A percentile compares a stretch with the other conserved stretches of the same genome.
Conservation (phyloP, 30 jellyfish, hydroid and myxozoan species). For the Phacellophora camtschatica region DNA sequence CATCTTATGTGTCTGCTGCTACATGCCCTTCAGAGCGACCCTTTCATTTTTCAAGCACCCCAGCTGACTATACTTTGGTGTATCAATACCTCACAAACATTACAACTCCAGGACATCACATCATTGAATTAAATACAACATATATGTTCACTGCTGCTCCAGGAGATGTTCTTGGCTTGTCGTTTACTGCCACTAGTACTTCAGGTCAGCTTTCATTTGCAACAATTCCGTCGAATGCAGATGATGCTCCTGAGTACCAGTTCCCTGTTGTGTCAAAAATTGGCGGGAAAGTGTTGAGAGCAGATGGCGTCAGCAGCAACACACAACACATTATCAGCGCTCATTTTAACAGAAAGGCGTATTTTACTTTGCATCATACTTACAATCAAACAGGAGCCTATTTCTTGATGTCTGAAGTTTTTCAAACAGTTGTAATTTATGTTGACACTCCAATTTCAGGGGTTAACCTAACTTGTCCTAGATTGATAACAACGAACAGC, state of each 20-base stretch:
- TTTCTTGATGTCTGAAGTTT: constrained; percentile 29
- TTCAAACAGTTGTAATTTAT: constrained; percentile 52
- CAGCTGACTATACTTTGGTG: constrained; percentile 67
- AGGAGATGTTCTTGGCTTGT: constrained; percentile 97
- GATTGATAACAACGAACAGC: constrained; percentile 26
- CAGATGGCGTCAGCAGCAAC: constrained; percentile 12
- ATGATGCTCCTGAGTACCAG: constrained; percentile 70
- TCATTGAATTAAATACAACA: constrained; percentile 30
- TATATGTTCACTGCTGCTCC: constrained; percentile 55
- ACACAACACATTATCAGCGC: constrained; percentile 71
- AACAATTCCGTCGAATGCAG: background rate
- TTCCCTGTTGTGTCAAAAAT: constrained; percentile 28
- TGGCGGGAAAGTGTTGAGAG: constrained; percentile 24
- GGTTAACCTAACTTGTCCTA: constrained; percentile 59
- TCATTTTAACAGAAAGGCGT: constrained; percentile 62
- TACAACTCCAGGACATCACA: constrained; percentile 40
- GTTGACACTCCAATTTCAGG: constrained; percentile 77
- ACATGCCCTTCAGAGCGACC: constrained; percentile 25
- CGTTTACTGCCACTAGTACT: constrained; percentile 25
- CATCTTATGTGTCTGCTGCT: background rate
- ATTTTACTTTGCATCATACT: constrained; percentile 64
- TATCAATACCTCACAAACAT: constrained; percentile 33
- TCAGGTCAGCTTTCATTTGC: constrained; percentile 66
- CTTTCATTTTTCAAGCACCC: constrained; percentile 23
- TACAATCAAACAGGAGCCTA: constrained; percentile 80